These are phyloP conservation scores for Anthoptus insignis DNA, from an alignment of 2,888 invertebrate genomes.

Conservation along the genomic window DNA sequence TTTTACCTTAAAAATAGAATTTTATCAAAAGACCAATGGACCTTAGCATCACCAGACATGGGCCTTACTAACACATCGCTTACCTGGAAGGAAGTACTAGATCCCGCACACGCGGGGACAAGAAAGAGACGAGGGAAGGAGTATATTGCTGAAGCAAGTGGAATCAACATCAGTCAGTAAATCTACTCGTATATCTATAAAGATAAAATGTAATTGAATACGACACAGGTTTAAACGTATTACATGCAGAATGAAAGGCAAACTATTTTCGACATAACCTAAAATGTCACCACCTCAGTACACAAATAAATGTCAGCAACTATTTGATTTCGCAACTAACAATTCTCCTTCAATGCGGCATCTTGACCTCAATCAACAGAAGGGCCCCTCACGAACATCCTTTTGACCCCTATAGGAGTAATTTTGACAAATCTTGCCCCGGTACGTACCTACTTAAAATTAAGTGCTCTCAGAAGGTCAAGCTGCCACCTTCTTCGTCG, in stretches of 20 bases:
- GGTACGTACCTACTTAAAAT: slow-evolving; percentile 17
- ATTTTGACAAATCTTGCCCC: slow-evolving; percentile 31
- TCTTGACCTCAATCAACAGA: slow-evolving; percentile 31
- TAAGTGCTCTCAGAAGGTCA: slow-evolving; percentile 28
- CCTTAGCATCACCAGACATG: too few relatives aligned
- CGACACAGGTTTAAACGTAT: neutral
- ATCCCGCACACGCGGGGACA: too few relatives aligned
- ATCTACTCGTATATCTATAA: too few relatives aligned
- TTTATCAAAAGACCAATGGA: too few relatives aligned
- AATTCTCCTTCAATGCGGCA: slow-evolving; percentile 20
- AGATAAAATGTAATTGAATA: too few relatives aligned
- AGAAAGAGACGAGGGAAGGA: too few relatives aligned
- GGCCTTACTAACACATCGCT: too few relatives aligned
- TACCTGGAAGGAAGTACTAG: too few relatives aligned
- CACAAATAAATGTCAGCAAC: slow-evolving; percentile 12
- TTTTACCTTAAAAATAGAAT: too few relatives aligned
- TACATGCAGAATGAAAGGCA: neutral
- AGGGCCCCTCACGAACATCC: slow-evolving; percentile 24
- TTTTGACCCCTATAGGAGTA: slow-evolving; percentile 26
- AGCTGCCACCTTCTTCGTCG: slow-evolving; percentile 51
- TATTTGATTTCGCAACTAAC: slow-evolving; percentile 26
- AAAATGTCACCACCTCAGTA: slow-evolving; percentile 1
- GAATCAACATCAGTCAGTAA: too few relatives aligned
- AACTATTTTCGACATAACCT: neutral
- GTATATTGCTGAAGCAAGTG: too few relatives aligned